phyloP scores from a whole-genome alignment of 2,797 vertebrate genomes.

The Pseudochirops corinnae region DNA sequence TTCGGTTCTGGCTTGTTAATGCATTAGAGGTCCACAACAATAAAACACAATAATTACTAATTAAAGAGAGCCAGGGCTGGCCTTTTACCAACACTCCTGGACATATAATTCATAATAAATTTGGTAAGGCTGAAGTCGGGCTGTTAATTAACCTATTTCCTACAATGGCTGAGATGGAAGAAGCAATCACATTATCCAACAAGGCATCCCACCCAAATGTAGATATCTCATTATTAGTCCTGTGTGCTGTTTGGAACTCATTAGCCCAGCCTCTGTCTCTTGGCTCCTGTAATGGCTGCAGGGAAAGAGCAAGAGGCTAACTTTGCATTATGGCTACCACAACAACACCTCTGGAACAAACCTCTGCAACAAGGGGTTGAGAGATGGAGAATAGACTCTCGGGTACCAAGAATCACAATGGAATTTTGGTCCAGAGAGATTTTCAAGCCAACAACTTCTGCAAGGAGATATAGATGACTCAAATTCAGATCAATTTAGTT shows the following conservation, averaged over 20 bases:
- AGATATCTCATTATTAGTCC: conserved; percentile 65
- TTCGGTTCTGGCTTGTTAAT: conserved; percentile 87
- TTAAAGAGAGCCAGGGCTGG: conserved; percentile 88
- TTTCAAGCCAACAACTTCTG: not conserved
- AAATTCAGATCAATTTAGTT: not conserved
- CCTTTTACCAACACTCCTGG: conserved; percentile 87
- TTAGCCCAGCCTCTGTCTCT: conserved; percentile 26
- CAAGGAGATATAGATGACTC: not conserved
- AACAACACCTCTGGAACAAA: not conserved
- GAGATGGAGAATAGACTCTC: not conserved
- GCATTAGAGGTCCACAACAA: conserved; percentile 87
- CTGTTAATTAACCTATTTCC: conserved; percentile 88
- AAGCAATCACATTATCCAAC: conserved; percentile 46
- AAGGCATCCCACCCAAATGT: conserved; percentile 30
- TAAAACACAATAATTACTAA: conserved; percentile 90
- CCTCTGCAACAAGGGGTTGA: not conserved
- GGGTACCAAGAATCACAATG: not conserved
- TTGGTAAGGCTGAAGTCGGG: conserved; percentile 83
- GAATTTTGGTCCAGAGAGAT: not conserved
- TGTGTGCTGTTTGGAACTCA: conserved; percentile 63
- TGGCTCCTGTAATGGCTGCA: conserved; percentile 15
- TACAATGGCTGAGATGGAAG: conserved; percentile 73
- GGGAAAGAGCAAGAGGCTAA: conserved; percentile 26
- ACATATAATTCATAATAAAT: conserved; percentile 86
- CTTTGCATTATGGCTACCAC: not conserved